Conservation (phyloP, 2,113 vertebrate genomes). For the Glareola pratincola region DNA sequence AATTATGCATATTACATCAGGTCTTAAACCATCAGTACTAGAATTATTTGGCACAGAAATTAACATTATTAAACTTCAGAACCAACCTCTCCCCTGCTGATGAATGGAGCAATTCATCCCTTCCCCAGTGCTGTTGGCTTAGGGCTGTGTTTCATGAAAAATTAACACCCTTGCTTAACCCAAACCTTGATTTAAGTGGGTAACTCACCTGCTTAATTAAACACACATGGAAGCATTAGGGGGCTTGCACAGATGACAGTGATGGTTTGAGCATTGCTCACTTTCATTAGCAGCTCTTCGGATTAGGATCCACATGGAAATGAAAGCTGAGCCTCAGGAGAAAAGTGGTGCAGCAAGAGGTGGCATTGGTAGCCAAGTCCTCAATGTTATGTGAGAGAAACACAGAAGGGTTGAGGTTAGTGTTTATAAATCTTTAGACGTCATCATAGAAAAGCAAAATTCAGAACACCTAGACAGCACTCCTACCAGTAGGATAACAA, state of each 20-base stretch:
- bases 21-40: background rate
- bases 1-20: background rate
- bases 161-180: background rate
- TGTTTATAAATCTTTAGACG: background rate
- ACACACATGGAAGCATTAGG: background rate
- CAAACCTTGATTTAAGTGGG: background rate
- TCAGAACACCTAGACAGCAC: background rate
- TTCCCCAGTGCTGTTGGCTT: background rate
- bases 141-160: accelerated
- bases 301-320: background rate
- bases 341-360: background rate
- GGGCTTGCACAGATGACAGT: background rate
- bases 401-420: background rate
- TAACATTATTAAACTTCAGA: background rate
- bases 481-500: background rate
- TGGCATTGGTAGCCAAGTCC: background rate
- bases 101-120: background rate
- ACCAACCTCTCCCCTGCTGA: background rate
- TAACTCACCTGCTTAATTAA: background rate
- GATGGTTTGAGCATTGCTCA: background rate
- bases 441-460: background rate
- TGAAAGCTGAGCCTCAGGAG: background rate
- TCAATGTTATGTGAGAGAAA: background rate
- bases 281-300: background rate
- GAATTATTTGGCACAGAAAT: background rate